Conservation (phyloP, 2,888 invertebrate species). For the Smittia aterrima region DNA sequence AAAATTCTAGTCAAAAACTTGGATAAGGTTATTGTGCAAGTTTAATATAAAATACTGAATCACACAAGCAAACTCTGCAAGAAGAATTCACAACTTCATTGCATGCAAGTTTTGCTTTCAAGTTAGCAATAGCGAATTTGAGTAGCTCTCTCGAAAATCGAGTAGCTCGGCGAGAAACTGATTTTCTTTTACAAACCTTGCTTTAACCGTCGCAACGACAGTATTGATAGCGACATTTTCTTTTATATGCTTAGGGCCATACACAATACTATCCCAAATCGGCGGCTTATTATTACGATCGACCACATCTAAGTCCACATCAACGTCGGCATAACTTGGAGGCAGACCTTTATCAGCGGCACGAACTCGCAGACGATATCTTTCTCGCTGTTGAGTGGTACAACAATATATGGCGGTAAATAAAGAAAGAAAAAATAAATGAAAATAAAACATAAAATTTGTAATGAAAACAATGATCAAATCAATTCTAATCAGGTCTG, state of each 20-base stretch:
- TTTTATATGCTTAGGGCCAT: conserved; percentile 96
- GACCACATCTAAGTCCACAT: conserved; percentile 97
- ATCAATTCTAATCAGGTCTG: not conserved
- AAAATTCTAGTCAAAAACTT: conserved; percentile 28
- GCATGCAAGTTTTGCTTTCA: not conserved
- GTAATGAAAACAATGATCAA: conserved; percentile 27
- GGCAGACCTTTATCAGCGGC: conserved; percentile 94
- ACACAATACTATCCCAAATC: conserved; percentile 91
- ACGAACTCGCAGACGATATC: conserved; percentile 93
- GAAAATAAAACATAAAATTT: conserved; percentile 35
- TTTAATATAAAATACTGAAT: conserved; percentile 10
- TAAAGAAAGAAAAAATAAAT: conserved; percentile 29
- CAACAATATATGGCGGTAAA: conserved; percentile 40
- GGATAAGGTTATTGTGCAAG: conserved; percentile 31
- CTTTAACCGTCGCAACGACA: conserved; percentile 97
- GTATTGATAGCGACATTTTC: conserved; percentile 99
- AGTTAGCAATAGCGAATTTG: conserved; percentile 20
- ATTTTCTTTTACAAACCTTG: conserved; percentile 80
- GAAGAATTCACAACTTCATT: not conserved
- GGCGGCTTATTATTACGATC: conserved; percentile 98
- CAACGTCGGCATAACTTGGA: conserved; percentile 91
- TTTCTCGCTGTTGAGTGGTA: conserved; percentile 71
- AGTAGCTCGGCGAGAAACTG: conserved; percentile 14
- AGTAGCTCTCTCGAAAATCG: not conserved
- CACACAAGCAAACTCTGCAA: conserved; percentile 28